Evolutionary conservation across 2,797 vertebrate species (phyloP).

Genomic region (Margarornis squamiger): DNA sequence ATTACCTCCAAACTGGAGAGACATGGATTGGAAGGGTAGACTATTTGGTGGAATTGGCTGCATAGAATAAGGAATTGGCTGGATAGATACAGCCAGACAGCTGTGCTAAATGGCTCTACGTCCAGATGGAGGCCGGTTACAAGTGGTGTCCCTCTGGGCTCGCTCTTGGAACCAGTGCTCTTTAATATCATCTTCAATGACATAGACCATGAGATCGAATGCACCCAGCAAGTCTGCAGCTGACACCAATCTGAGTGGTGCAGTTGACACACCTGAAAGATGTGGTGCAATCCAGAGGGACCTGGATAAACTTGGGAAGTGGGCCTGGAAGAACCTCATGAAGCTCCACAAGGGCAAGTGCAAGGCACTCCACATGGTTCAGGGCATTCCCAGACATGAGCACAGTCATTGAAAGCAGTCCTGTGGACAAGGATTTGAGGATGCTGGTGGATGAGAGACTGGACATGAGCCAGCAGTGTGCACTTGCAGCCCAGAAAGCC

Average conservation of each 20-base stretch:
- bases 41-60: background rate
- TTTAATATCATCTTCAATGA: background rate
- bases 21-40: background rate
- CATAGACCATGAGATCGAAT: background rate
- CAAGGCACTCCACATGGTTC: background rate
- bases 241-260: background rate
- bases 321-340: background rate
- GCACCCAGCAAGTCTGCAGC: background rate
- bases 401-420: background rate
- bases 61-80: background rate
- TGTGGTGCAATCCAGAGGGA: too few species aligned
- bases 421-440: background rate
- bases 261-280: background rate
- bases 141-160: background rate
- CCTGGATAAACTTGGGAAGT: background rate
- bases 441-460: background rate
- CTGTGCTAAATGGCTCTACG: background rate
- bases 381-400: background rate
- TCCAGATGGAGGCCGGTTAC: background rate
- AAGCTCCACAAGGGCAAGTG: background rate
- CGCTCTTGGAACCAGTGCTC: rapidly evolving
- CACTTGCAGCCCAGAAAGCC: rapidly evolving
- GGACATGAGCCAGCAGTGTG: too few species aligned
- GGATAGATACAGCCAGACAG: rapidly evolving
- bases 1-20: background rate